Base-by-base conservation (phyloP, 2,888 invertebrate genomes). In the Hyalella azteca region DNA sequence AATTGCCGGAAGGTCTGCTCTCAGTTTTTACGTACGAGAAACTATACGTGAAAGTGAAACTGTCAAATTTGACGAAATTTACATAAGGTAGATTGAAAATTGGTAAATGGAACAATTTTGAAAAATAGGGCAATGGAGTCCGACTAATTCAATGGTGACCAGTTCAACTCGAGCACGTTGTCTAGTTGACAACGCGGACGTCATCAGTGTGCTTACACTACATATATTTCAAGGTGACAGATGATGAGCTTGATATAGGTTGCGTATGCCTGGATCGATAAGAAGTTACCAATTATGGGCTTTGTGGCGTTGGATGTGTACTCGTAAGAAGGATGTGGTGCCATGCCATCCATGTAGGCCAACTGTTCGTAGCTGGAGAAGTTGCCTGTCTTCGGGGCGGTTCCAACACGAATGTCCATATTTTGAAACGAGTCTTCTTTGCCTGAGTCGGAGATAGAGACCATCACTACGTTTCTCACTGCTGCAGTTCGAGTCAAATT, bases 301-400 rank as follows among this genome's bases (percentile, higher is more conserved):
- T 1, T 19, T 7, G 26, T 32, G 2, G 36, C n/a, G 26, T 66
- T 66, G 19, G 66, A 3, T 9, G 36, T 4, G 19, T 15, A 66
- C n/a, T 29, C 66, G 36, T 22, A 36, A 36, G 13, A 7, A 5
- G 66, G 36, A 5, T 7, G 13, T 7, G 36, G 7, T 19, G 4
- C 15, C 1, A 32, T 36, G 4, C 66, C 66, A 9, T 11, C 3
- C 39, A 66, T 66, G 66, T 36, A 66, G 7, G 13, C 66, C 13
- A 66, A 19, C 19, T 29, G 66, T 29, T 66, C 13, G 66, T 66
- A 66, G 66, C 19, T 36, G n/a, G 66, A 66, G 39, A 66, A 66
- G 39, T 66, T 39, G 11, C 36, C 26, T 11, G 66, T 36, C 32
- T 32, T 36, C 13, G 66, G 36, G 15, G 29, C 22, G 7, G 32